Evolutionary conservation across 2,113 vertebrate genomes (phyloP).

Genomic region (Mustela nigripes): DNA sequence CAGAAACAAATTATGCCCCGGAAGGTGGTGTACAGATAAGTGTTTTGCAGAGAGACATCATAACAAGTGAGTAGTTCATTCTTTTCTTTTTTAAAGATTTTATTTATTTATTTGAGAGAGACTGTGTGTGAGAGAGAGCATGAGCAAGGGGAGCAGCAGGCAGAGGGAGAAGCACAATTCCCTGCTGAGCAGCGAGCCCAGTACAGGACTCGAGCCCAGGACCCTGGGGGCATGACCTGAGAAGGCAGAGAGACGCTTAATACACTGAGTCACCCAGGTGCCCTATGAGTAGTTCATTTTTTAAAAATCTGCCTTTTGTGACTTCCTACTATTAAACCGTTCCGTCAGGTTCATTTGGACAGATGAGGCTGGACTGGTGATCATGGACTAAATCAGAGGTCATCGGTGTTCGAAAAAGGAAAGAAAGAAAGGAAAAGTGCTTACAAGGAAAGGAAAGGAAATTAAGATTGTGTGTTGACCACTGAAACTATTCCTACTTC

Average conservation of each 20-base stretch:
- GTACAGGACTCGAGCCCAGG: too few relatives aligned
- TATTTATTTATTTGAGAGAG: background rate
- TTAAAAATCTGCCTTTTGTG: background rate
- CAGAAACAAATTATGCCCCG: background rate
- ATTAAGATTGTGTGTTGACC: background rate
- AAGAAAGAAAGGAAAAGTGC: background rate
- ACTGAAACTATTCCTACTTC: constrained; percentile 36
- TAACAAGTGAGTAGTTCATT: background rate
- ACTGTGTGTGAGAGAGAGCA: background rate
- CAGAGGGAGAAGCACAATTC: background rate
- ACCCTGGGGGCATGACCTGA: too few relatives aligned
- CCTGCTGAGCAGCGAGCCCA: background rate
- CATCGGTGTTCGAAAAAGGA: background rate
- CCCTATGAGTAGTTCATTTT: background rate
- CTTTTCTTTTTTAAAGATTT: background rate
- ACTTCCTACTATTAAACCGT: background rate
- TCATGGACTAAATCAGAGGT: background rate
- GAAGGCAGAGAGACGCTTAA: too few relatives aligned
- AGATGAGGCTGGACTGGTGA: background rate
- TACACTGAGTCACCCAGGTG: too few relatives aligned
- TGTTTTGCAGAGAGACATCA: background rate
- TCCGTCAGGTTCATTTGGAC: background rate
- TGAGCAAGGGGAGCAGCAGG: background rate
- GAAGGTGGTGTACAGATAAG: background rate
- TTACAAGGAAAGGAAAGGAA: constrained; percentile 3